Percentiles rank a stretch among this genome's conserved stretches.
phyloP scores from a whole-genome alignment of 1,140 invertebrate genomes.

The Pomacea maculata region DNA sequence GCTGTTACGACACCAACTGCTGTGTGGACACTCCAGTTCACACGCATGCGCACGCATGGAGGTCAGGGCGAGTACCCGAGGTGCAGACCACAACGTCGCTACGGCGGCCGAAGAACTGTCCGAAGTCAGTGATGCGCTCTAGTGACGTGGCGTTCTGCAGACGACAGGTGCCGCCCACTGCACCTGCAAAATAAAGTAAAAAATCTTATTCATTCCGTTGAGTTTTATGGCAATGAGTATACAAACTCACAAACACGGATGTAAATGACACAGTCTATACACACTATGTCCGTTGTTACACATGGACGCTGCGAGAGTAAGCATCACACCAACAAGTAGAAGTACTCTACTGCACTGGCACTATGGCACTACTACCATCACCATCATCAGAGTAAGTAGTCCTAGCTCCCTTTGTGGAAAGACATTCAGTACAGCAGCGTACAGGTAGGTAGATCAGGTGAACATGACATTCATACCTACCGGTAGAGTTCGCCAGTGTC shows the following conservation, averaged over 20 bases:
- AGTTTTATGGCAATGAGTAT: background rate
- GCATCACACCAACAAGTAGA: too few species aligned
- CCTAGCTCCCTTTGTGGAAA: too few species aligned
- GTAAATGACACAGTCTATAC: background rate
- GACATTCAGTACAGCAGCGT: too few species aligned
- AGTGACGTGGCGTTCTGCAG: background rate
- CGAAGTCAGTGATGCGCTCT: constrained; percentile 5
- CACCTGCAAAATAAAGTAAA: background rate
- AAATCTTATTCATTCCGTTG: background rate
- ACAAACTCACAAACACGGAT: background rate
- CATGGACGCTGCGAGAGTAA: too few species aligned
- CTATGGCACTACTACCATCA: too few species aligned
- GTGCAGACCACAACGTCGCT: background rate
- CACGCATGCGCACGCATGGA: constrained; percentile 8
- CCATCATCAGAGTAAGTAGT: too few species aligned
- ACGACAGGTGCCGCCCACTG: background rate
- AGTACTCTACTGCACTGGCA: too few species aligned
- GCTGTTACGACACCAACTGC: too few species aligned
- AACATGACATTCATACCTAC: too few species aligned
- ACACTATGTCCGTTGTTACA: background rate
- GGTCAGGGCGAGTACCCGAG: background rate
- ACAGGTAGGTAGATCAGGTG: too few species aligned
- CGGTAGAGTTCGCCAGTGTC: too few species aligned
- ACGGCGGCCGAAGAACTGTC: constrained; percentile 13
- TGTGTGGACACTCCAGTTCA: background rate